Evolutionary conservation across 1,140 invertebrate genomes (phyloP).

Genomic region (Holcopasites calliopsidis): DNA sequence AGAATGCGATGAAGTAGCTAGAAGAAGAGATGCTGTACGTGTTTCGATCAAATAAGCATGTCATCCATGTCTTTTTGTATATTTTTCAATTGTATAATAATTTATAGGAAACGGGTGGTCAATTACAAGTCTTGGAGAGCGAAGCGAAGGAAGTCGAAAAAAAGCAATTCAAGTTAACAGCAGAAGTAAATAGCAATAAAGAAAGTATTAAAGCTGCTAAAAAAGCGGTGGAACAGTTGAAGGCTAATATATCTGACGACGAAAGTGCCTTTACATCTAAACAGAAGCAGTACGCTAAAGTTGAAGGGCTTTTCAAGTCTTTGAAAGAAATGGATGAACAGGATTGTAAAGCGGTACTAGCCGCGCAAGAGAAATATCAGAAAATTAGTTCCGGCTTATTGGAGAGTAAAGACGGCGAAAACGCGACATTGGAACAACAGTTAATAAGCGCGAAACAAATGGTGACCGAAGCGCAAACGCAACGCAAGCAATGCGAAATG

Average conservation of each 20-base stretch:
- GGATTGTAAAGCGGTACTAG: slow-evolving; percentile 85
- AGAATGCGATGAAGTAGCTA: slow-evolving; percentile 79
- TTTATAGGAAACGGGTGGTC: slow-evolving; percentile 49
- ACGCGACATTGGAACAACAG: slow-evolving; percentile 93
- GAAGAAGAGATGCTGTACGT: slow-evolving; percentile 82
- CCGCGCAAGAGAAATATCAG: slow-evolving; percentile 90
- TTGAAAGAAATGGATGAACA: slow-evolving; percentile 85
- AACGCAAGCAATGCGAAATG: slow-evolving; percentile 89
- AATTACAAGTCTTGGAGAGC: slow-evolving; percentile 84
- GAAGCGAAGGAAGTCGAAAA: slow-evolving; percentile 85
- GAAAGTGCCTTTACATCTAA: slow-evolving; percentile 83
- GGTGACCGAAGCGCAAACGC: slow-evolving; percentile 88
- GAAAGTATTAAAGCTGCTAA: slow-evolving; percentile 86
- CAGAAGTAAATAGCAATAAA: slow-evolving; percentile 84
- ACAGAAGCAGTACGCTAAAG: slow-evolving; percentile 84
- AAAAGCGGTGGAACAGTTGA: slow-evolving; percentile 85
- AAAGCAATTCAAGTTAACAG: slow-evolving; percentile 84
- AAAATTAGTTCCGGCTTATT: slow-evolving; percentile 91
- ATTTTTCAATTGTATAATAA: slow-evolving; percentile 15
- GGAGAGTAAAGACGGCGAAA: slow-evolving; percentile 88
- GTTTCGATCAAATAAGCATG: not conserved
- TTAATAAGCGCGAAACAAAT: slow-evolving; percentile 89
- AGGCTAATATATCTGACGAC: slow-evolving; percentile 87
- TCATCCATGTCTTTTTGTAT: too few relatives aligned
- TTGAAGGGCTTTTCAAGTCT: slow-evolving; percentile 84